Conservation (phyloP, 2,113 vertebrate genomes). For the Procavia capensis region DNA sequence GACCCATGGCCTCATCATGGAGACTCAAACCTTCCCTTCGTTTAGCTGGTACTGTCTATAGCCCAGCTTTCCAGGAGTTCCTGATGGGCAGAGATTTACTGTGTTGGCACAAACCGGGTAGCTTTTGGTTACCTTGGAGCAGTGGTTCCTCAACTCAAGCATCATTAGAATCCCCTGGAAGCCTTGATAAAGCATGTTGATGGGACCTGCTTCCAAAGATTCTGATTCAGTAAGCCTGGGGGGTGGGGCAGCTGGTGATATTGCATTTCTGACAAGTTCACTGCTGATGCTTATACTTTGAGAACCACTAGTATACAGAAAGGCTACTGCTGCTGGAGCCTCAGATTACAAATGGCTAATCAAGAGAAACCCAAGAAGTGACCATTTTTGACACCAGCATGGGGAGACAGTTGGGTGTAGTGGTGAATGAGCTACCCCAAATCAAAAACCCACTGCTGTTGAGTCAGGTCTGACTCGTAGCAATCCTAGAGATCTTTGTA, state of each 20-base stretch:
- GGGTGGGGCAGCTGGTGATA: neutral
- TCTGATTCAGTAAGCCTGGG: neutral
- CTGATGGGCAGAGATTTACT: neutral
- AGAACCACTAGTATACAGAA: neutral
- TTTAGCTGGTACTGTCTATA: neutral
- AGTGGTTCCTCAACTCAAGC: neutral
- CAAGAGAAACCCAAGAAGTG: neutral
- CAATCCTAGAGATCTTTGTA: no score
- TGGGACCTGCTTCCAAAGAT: neutral
- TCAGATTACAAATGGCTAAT: neutral
- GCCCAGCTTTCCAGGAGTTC: neutral
- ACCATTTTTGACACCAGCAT: neutral
- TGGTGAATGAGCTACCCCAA: neutral
- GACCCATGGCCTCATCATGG: neutral
- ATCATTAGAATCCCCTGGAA: neutral
- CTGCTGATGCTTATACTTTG: neutral
- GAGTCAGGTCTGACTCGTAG: no score
- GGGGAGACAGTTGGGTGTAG: neutral
- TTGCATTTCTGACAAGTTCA: neutral
- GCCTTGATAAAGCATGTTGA: neutral
- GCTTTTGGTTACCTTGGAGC: neutral
- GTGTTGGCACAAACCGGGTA: neutral
- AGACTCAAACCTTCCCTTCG: neutral
- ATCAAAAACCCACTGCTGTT: no score
- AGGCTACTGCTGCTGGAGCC: neutral